These are phyloP conservation scores for Dryomyza anilis DNA, from an alignment of 2,888 invertebrate species.

Conservation along the genomic window DNA sequence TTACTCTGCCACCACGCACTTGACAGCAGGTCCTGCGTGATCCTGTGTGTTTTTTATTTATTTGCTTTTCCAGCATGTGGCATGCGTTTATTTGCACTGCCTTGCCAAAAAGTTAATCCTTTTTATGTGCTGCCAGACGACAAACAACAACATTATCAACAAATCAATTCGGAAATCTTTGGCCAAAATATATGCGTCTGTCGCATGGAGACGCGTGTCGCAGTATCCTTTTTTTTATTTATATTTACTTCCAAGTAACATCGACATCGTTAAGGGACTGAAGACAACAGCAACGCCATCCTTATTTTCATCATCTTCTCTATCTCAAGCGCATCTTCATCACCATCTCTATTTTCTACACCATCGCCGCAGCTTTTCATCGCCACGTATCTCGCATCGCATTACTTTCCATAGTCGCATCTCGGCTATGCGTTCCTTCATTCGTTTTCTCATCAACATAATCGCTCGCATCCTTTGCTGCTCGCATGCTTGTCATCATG, in stretches of 20 bases:
- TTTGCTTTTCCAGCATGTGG: background rate
- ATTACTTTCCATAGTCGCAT: background rate
- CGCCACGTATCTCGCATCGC: background rate
- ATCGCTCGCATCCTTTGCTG: background rate
- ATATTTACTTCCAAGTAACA: background rate
- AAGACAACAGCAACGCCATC: background rate
- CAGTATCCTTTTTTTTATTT: background rate
- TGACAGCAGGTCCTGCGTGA: background rate
- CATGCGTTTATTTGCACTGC: slow-evolving; percentile 9
- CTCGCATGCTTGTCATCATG: background rate
- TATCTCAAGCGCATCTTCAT: background rate
- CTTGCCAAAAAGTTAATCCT: slow-evolving; percentile 19
- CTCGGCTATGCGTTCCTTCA: background rate
- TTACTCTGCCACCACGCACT: too few relatives aligned
- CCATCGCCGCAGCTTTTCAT: background rate
- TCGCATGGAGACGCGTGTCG: too few relatives aligned
- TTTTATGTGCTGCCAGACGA: background rate
- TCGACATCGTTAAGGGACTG: background rate
- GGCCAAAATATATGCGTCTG: background rate
- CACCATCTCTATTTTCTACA: background rate
- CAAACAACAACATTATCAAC: too few relatives aligned
- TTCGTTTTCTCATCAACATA: background rate
- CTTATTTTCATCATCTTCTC: background rate
- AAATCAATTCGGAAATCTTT: slow-evolving; percentile 11
- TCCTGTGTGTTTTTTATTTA: background rate